Conservation (phyloP, 2,113 vertebrate species). For the Phalacrocorax aristotelis region DNA sequence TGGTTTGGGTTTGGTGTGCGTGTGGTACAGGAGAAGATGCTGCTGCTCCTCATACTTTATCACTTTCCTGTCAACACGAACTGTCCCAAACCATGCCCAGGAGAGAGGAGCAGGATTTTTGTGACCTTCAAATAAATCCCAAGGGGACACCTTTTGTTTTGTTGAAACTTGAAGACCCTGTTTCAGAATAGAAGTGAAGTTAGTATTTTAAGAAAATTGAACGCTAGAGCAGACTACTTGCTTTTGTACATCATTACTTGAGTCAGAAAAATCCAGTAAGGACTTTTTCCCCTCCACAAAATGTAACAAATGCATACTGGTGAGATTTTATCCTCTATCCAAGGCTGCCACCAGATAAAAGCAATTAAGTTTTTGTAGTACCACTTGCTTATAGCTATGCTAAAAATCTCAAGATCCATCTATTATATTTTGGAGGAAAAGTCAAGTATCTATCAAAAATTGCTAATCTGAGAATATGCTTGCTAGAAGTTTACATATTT, state of each 20-base stretch:
- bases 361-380: background rate
- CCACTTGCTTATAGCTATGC: background rate
- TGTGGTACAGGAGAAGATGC: slow-evolving; percentile 77
- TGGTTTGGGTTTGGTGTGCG: slow-evolving; percentile 72
- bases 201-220: background rate
- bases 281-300: background rate
- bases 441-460: background rate
- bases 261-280: background rate
- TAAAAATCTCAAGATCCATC: background rate
- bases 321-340: background rate
- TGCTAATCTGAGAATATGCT: background rate
- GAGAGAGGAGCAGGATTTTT: slow-evolving; percentile 78
- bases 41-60: slow-evolving; percentile 76
- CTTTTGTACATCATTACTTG: background rate
- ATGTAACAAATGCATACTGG: background rate
- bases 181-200: background rate
- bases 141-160: slow-evolving; percentile 77
- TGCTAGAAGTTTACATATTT: background rate
- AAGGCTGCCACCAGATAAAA: background rate
- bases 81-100: slow-evolving; percentile 79
- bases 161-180: slow-evolving; percentile 79
- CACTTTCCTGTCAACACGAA: slow-evolving; percentile 70
- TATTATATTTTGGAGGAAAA: background rate
- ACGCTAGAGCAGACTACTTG: background rate
- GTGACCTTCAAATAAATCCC: slow-evolving; percentile 79